These are phyloP conservation scores for Morbakka virulenta DNA, from an alignment of 30 jellyfish, hydroid and myxozoan species.

Conservation along the genomic window DNA sequence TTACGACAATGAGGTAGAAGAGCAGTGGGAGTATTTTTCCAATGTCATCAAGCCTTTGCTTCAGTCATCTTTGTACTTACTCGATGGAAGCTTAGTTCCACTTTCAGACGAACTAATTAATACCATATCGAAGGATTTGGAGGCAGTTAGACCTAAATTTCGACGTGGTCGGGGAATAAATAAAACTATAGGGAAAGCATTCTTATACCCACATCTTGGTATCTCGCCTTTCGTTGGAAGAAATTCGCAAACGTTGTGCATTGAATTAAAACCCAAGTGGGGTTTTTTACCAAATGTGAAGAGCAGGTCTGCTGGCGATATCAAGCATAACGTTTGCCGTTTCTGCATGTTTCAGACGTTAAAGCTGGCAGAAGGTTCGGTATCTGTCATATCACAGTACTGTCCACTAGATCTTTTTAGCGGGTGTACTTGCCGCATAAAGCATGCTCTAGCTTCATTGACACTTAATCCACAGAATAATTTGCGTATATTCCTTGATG, in stretches of 20 bases:
- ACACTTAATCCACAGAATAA: constrained; percentile 79
- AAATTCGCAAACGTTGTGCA: constrained; percentile 5
- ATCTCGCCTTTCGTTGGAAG: not conserved
- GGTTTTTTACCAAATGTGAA: constrained; percentile 55
- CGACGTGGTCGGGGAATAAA: not conserved
- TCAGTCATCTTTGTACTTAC: not conserved
- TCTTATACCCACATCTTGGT: constrained; percentile 45
- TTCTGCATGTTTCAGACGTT: constrained; percentile 73
- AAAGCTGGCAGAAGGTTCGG: constrained; percentile 36
- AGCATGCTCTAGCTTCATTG: constrained; percentile 45
- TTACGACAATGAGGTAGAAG: not conserved
- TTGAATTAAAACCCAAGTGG: constrained; percentile 93
- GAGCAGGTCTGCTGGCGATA: not conserved
- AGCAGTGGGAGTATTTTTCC: not conserved
- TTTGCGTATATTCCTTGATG: constrained; percentile 53
- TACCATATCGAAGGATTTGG: not conserved
- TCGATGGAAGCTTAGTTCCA: not conserved
- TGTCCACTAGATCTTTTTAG: constrained; percentile 89
- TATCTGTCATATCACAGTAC: constrained; percentile 16
- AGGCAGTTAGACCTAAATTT: not conserved
- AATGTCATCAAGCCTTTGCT: not conserved
- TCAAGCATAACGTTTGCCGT: constrained; percentile 39
- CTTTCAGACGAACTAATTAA: not conserved
- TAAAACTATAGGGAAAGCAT: not conserved
- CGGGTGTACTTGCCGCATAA: constrained; percentile 38